phyloP scores from a whole-genome alignment of 2,113 vertebrate genomes.

The Rana temporaria region DNA sequence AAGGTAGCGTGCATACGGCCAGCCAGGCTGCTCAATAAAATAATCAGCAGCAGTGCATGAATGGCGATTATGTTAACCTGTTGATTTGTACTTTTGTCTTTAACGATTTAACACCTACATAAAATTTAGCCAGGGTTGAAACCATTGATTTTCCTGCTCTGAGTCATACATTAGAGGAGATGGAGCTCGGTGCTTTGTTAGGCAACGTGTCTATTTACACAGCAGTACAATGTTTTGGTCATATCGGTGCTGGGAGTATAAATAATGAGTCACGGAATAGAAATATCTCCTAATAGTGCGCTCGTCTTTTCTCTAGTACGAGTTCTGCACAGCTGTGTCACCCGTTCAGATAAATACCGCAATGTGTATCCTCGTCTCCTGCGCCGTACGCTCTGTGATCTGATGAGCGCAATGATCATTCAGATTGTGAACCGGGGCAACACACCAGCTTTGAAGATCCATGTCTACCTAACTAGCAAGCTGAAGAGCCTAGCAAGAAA shows the following conservation, averaged over 20 bases:
- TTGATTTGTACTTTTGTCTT: too few relatives aligned
- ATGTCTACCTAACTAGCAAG: too few relatives aligned
- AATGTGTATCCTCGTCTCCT: neutral
- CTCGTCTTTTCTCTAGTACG: slow-evolving; percentile 2
- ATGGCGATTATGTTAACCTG: too few relatives aligned
- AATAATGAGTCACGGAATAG: slow-evolving; percentile 31
- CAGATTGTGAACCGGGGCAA: too few relatives aligned
- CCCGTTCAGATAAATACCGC: neutral
- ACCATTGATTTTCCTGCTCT: neutral
- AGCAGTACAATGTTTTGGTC: slow-evolving; percentile 26
- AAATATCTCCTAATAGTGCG: slow-evolving; percentile 22
- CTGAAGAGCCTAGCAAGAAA: too few relatives aligned
- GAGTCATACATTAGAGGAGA: slow-evolving; percentile 30
- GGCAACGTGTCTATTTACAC: slow-evolving; percentile 16
- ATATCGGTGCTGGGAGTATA: slow-evolving; percentile 13
- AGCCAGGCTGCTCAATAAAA: too few relatives aligned
- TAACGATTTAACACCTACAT: too few relatives aligned
- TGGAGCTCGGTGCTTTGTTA: slow-evolving; percentile 12
- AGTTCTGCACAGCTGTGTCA: neutral
- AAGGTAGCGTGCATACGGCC: too few relatives aligned
- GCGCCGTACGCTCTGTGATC: neutral
- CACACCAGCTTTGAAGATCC: too few relatives aligned
- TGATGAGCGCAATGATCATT: neutral
- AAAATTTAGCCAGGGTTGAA: neutral
- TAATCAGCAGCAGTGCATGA: too few relatives aligned